Conservation (phyloP, 2,113 vertebrate species). For the Nibea albiflora region DNA sequence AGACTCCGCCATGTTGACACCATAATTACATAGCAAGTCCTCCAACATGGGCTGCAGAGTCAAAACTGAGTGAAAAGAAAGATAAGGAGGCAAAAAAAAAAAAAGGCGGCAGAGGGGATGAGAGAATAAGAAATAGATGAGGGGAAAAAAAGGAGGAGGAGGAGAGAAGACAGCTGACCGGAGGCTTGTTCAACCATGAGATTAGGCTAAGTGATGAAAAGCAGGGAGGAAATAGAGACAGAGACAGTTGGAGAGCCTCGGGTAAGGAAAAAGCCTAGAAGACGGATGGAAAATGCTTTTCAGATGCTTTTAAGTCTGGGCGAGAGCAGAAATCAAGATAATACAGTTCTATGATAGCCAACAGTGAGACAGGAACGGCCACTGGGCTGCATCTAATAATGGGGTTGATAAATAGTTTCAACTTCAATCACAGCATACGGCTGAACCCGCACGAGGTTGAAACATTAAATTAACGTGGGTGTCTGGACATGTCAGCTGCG, state of each 20-base stretch:
- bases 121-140: constrained; percentile 27
- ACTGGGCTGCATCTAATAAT: constrained; percentile 48
- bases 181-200: constrained; percentile 65
- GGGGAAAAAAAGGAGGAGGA: neutral
- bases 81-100: constrained; percentile 23
- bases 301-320: constrained; percentile 30
- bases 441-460: constrained; percentile 25
- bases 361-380: constrained; percentile 23
- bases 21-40: constrained; percentile 67
- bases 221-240: constrained; percentile 56
- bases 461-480: constrained; percentile 39
- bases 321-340: constrained; percentile 41
- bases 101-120: neutral
- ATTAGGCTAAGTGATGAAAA: constrained; percentile 67
- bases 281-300: constrained; percentile 20
- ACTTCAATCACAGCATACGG: constrained; percentile 14
- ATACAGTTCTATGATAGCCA: constrained; percentile 19
- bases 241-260: constrained; percentile 39
- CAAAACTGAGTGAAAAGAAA: constrained; percentile 38
- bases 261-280: constrained; percentile 33
- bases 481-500: constrained; percentile 33
- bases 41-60: constrained; percentile 40
- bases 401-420: constrained; percentile 41
- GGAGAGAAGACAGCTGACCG: constrained; percentile 51
- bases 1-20: constrained; percentile 29